Percentiles rank a stretch among this genome's conserved stretches.
Evolutionary conservation across 1,140 invertebrate species (phyloP).

Genomic region (Proctacanthus coquilletti): DNA sequence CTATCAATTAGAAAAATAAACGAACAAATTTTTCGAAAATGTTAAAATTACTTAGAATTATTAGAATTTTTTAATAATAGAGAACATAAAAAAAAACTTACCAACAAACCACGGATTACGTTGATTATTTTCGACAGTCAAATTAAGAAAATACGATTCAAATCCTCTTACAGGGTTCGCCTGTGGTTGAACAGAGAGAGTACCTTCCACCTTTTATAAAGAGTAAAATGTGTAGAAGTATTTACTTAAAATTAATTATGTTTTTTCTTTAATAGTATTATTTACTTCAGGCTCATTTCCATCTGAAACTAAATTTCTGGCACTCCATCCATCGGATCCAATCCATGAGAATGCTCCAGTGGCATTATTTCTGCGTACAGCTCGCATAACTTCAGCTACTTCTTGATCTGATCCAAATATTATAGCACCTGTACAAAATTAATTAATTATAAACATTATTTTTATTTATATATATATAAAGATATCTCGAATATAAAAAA

Average conservation of each 20-base stretch:
- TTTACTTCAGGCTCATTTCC: conserved; percentile 67
- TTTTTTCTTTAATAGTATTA: conserved; percentile 3
- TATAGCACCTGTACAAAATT: conserved; percentile 64
- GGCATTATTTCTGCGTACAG: conserved; percentile 71
- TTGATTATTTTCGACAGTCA: conserved; percentile 73
- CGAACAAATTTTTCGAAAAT: too few species aligned
- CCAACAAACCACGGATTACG: conserved; percentile 90
- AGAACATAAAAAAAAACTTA: too few species aligned
- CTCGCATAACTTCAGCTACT: conserved; percentile 84
- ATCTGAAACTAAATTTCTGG: conserved; percentile 68
- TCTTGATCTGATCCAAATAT: conserved; percentile 94
- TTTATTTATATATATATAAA: too few species aligned
- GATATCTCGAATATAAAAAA: too few species aligned
- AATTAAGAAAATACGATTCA: conserved; percentile 70
- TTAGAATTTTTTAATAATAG: too few species aligned
- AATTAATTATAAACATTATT: too few species aligned
- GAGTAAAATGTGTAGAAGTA: neutral
- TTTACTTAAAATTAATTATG: neutral
- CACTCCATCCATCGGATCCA: conserved; percentile 86
- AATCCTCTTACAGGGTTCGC: conserved; percentile 77
- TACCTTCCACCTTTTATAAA: conserved; percentile 52
- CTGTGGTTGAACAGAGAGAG: conserved; percentile 78
- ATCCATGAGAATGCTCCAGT: conserved; percentile 89
- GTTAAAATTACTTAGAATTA: too few species aligned
- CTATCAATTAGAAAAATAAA: too few species aligned